A percentile compares a stretch with the other conserved stretches of the same genome.
phyloP scores from a whole-genome alignment of 2,797 vertebrate genomes.

The Clangula hyemalis region DNA sequence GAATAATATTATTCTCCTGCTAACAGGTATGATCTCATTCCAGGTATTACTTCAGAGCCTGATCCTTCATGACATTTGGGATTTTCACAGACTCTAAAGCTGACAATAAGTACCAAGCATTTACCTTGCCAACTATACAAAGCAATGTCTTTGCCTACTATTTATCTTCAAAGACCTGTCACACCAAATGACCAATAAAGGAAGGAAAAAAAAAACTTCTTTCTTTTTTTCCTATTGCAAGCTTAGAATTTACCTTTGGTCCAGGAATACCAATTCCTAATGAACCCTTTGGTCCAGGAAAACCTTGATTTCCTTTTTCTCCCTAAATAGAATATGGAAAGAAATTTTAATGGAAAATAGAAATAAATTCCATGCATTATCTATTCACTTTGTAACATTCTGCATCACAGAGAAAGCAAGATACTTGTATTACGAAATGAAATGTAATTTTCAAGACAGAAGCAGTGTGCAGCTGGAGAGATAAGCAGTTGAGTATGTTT shows the following conservation, averaged over 20 bases:
- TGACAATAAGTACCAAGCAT: background rate
- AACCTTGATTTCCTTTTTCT: conserved; percentile 85
- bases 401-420: background rate
- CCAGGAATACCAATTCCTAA: conserved; percentile 83
- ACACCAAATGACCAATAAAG: background rate
- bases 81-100: background rate
- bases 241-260: conserved; percentile 80
- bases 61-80: background rate
- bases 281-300: conserved; percentile 82
- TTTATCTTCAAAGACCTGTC: background rate
- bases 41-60: background rate
- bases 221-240: background rate
- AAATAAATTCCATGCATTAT: background rate
- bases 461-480: background rate
- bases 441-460: background rate
- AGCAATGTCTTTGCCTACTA: background rate
- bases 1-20: background rate
- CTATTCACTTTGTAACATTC: background rate
- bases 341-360: background rate
- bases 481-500: background rate
- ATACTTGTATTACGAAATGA: background rate
- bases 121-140: background rate
- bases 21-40: background rate
- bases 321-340: conserved; percentile 76
- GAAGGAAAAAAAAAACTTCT: background rate